These are phyloP conservation scores for Coptodon rendalli DNA, from an alignment of 2,113 vertebrate genomes.

Conservation along the genomic window DNA sequence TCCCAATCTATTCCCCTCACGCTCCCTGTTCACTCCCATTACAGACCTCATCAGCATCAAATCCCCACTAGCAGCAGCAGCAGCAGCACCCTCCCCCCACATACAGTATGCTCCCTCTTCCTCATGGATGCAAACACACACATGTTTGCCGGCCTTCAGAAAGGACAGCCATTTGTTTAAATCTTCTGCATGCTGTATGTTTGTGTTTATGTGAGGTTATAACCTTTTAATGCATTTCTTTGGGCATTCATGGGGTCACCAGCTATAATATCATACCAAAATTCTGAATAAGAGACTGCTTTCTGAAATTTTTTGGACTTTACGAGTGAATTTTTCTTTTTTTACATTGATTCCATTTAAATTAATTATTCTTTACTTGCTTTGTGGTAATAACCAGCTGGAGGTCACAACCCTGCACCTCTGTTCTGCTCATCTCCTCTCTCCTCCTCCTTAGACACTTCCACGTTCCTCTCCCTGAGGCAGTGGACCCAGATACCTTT, in stretches of 20 bases:
- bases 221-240: background rate
- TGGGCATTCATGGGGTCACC: background rate
- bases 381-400: background rate
- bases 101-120: conserved; percentile 21
- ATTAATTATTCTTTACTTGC: background rate
- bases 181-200: background rate
- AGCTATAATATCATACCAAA: background rate
- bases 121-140: background rate
- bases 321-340: background rate
- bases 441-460: background rate
- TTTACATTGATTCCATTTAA: background rate
- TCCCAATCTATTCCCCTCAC: conserved; percentile 66
- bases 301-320: background rate
- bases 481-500: background rate
- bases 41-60: conserved; percentile 69
- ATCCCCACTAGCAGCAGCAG: conserved; percentile 49
- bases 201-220: background rate
- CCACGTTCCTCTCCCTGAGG: background rate
- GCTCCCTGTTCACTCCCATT: conserved; percentile 63
- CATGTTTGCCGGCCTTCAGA: conserved; percentile 13
- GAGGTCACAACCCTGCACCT: background rate
- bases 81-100: conserved; percentile 42
- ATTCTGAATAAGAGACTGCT: background rate
- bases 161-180: conserved; percentile 40
- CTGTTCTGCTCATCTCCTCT: background rate